A percentile compares a stretch with the other conserved stretches of the same genome.
These are phyloP conservation scores for Mylabris sibirica DNA, from an alignment of 2,888 invertebrate genomes.

Conservation along the genomic window DNA sequence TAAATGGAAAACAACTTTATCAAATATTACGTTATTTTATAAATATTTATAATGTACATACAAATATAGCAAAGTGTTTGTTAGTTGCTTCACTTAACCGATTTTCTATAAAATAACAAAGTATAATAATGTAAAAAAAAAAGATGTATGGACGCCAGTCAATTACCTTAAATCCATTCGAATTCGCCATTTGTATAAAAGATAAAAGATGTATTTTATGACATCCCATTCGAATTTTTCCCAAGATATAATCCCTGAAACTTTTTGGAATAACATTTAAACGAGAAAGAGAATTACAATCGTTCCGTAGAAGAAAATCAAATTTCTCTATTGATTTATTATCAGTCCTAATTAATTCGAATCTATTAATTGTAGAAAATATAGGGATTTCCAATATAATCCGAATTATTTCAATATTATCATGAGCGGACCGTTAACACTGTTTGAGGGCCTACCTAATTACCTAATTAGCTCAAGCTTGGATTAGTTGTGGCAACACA, in stretches of 20 bases:
- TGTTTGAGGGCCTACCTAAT: too few species aligned
- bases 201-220: constrained; percentile 10
- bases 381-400: too few species aligned
- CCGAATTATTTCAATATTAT: too few species aligned
- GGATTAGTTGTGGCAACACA: too few species aligned
- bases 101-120: not conserved
- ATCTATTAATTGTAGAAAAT: not conserved
- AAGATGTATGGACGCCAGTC: not conserved
- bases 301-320: not conserved
- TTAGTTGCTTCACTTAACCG: not conserved
- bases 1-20: not conserved
- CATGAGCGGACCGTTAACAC: too few species aligned
- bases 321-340: not conserved
- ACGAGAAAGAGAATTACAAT: not conserved
- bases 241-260: not conserved
- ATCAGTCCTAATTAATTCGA: not conserved
- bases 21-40: not conserved
- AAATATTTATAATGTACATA: too few species aligned
- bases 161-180: not conserved
- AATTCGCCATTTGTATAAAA: not conserved
- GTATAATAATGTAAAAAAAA: not conserved
- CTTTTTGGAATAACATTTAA: not conserved
- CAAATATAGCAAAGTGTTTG: not conserved
- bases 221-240: not conserved
- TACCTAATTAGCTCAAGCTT: too few species aligned